Conservation (phyloP, 2,888 invertebrate genomes). For the Latheticus oryzae region DNA sequence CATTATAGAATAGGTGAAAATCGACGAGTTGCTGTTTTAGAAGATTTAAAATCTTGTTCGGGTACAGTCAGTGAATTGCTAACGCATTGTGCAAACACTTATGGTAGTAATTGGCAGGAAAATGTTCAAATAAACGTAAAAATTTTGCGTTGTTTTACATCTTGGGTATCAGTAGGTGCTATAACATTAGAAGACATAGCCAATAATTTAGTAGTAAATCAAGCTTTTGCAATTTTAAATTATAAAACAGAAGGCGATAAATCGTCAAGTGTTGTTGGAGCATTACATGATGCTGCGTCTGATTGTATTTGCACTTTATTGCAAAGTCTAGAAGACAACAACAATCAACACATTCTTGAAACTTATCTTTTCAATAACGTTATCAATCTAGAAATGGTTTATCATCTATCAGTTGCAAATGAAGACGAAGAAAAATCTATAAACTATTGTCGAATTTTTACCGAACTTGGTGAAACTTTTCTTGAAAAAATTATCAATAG, state of each 20-base stretch:
- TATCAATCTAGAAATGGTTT: constrained; percentile 82
- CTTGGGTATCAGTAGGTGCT: constrained; percentile 90
- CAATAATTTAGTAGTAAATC: constrained; percentile 78
- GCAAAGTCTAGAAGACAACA: constrained; percentile 83
- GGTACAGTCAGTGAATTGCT: constrained; percentile 83
- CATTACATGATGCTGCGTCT: constrained; percentile 88
- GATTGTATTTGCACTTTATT: constrained; percentile 91
- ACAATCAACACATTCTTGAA: constrained; percentile 80
- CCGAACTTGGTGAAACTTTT: constrained; percentile 92
- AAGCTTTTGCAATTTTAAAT: constrained; percentile 76
- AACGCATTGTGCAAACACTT: constrained; percentile 78
- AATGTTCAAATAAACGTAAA: constrained; percentile 77
- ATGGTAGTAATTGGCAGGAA: constrained; percentile 74
- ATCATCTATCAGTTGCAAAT: constrained; percentile 90
- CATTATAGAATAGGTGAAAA: constrained; percentile 82
- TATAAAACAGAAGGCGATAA: constrained; percentile 57
- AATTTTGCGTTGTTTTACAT: constrained; percentile 87
- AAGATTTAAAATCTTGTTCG: constrained; percentile 81
- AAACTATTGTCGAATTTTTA: constrained; percentile 95
- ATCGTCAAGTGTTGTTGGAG: constrained; percentile 50
- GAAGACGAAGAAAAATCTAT: constrained; percentile 95
- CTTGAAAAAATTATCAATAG: constrained; percentile 82
- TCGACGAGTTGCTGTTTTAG: constrained; percentile 84
- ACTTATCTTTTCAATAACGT: constrained; percentile 85
- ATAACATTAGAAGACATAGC: constrained; percentile 80